Conservation (phyloP, 2,888 invertebrate species). For the Patella ulyssiponensis region DNA sequence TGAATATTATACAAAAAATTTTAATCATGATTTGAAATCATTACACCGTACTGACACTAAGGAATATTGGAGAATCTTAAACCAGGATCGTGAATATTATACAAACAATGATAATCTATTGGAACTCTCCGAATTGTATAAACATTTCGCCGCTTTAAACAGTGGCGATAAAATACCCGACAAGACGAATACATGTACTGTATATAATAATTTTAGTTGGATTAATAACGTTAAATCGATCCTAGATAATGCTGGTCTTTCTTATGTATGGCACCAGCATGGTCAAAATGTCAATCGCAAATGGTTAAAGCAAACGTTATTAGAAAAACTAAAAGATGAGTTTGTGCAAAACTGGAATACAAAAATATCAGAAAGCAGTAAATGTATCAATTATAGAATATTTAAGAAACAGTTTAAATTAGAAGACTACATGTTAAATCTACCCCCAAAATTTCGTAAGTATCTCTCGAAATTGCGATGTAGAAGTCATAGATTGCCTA, state of each 20-base stretch:
- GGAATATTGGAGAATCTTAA: background rate
- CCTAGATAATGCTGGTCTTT: background rate
- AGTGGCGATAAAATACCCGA: background rate
- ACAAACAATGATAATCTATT: background rate
- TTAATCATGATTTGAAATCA: background rate
- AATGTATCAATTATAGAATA: background rate
- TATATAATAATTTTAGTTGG: too few relatives aligned
- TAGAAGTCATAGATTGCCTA: background rate
- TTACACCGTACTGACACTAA: background rate
- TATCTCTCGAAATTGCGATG: background rate
- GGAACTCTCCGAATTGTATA: background rate
- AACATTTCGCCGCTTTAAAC: background rate
- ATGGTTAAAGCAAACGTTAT: background rate
- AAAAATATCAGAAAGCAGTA: background rate
- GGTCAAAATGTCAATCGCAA: background rate
- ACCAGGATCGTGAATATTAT: background rate
- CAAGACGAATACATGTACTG: background rate
- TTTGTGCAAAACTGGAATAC: background rate
- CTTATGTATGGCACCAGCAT: background rate
- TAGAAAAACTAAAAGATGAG: background rate
- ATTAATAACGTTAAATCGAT: too few relatives aligned
- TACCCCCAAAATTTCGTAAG: background rate
- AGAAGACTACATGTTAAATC: background rate
- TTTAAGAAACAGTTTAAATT: constrained; percentile 1
- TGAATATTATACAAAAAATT: background rate